Evolutionary conservation across 1,140 invertebrate genomes (phyloP), one percentile per base, ranked within the genome.

Genomic region (Apis laboriosa): DNA sequence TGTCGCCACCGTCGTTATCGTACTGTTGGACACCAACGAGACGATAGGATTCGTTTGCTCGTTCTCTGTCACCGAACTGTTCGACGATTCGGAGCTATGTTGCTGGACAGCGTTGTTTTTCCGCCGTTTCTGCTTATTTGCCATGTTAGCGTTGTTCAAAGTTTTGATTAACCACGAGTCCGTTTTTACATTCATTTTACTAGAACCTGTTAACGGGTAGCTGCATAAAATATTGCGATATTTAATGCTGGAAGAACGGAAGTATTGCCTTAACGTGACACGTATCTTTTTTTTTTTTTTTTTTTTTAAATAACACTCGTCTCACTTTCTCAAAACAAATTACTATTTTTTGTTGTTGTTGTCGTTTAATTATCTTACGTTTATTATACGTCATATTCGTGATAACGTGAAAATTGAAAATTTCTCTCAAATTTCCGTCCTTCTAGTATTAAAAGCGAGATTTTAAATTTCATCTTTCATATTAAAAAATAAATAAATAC

Each of bases 81-180:
- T 90, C 1, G 87, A 87, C 11, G 90, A 89, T 55, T 86, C 88
- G 0, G 83, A 85, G 28, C 76, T 90, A 17, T 51, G 80, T n/a
- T 17, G 80, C 19, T 17, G 63, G 15, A 66, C 55, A 8, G 71
- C 34, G 28, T 83, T 73, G 49, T 77, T 82, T 60, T 80, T 80
- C 11, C 74, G 70, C 61, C 73, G 70, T 60, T 86, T 87, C 60
- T 89, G 79, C 49, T 86, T 90, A 34, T 77, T 84, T 34, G 80
- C 79, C 83, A 89, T 87, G 55, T 80, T 90, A 21, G 83, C 86
- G 64, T 91, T 91, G 73, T 91, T 93, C 63, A 94, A 79, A n/a
- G 92, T 93, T 68, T 90, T 89, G 61, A 94, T 90, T 64, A 94
- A 85, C 93, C 93, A 94, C 51, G 91, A 92, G 84, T 94, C 92